phyloP scores from a whole-genome alignment of 2,888 invertebrate genomes.

The Yponomeuta evonymella region DNA sequence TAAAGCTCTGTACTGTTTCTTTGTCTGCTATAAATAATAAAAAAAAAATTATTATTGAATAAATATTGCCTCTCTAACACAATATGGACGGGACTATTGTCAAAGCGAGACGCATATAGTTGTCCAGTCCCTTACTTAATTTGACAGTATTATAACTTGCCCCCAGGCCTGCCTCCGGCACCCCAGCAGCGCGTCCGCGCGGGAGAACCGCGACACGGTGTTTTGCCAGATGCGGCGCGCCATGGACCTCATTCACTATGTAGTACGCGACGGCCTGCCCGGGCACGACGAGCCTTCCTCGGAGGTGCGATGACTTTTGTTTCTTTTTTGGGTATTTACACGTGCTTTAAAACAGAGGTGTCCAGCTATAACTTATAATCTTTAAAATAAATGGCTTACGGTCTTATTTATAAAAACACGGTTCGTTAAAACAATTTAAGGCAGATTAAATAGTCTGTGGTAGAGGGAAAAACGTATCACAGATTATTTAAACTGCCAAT shows the following conservation, averaged over 20 bases:
- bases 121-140: constrained; percentile 14
- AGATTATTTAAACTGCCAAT: too few species aligned
- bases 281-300: constrained; percentile 73
- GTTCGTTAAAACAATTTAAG: too few species aligned
- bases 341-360: too few species aligned
- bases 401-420: too few species aligned
- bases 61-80: too few species aligned
- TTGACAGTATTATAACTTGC: constrained; percentile 30
- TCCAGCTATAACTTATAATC: too few species aligned
- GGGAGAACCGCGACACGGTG: constrained; percentile 97
- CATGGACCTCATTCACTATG: constrained; percentile 97
- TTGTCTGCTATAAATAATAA: too few species aligned
- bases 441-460: too few species aligned
- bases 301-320: constrained; percentile 46
- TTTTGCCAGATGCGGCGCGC: constrained; percentile 98
- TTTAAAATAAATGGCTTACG: too few species aligned
- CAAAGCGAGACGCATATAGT: constrained; percentile 22
- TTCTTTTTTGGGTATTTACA: neutral
- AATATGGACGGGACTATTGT: neutral
- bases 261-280: constrained; percentile 95
- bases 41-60: too few species aligned
- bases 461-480: too few species aligned
- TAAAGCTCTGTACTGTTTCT: too few species aligned
- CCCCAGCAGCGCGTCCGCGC: constrained; percentile 93
- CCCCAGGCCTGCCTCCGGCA: constrained; percentile 91